Evolutionary conservation across 2,888 invertebrate genomes (phyloP), one percentile per base, ranked within the genome.

Genomic region (Pachycephus smyrnensis): DNA sequence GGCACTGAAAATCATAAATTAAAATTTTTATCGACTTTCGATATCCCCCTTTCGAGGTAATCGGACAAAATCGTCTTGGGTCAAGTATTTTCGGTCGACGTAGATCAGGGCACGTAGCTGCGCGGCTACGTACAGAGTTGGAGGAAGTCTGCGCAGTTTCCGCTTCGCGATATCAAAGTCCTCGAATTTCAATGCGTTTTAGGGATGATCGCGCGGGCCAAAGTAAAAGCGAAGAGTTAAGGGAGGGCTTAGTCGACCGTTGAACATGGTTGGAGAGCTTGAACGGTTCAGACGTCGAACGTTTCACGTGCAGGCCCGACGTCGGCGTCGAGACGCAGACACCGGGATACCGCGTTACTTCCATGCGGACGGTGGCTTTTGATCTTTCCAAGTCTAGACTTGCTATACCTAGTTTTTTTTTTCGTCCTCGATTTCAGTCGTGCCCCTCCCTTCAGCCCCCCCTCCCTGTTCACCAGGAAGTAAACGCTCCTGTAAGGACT

Each of bases 351-450:
- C 86, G 79, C 85, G 88, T 89, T 89, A 89, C 86, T 89, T 88
- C 89, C 89, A 86, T 86, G 86, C 86, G 86, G 85, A 73, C 86
- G 88, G 81, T 86, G 83, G 87, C 89, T 87, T 89, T 89, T 89
- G 89, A 89, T 89, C 89, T 88, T 85, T 83, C 84, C 83, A 82
- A 84, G 87, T 88, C 88, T 88, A 87, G 88, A 89, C 88, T 87
- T 86, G 82, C 84, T 86, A 12, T 75, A 40, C 40, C 81, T 81
- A 82, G 84, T 82, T 82, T 81, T 71, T 75, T 83, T 81, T 82
- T 82, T 82, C 81, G 83, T 80, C 80, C 81, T 74, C 78, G 79
- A 77, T 40, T 40, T 40, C 80, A 83, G 80, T 84, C 83, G 80
- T 82, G 81, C 84, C n/a, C n/a, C n/a, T n/a, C n/a, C n/a, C n/a